phyloP scores from a whole-genome alignment of 2,797 vertebrate species.

The Sebastes steindachneri region DNA sequence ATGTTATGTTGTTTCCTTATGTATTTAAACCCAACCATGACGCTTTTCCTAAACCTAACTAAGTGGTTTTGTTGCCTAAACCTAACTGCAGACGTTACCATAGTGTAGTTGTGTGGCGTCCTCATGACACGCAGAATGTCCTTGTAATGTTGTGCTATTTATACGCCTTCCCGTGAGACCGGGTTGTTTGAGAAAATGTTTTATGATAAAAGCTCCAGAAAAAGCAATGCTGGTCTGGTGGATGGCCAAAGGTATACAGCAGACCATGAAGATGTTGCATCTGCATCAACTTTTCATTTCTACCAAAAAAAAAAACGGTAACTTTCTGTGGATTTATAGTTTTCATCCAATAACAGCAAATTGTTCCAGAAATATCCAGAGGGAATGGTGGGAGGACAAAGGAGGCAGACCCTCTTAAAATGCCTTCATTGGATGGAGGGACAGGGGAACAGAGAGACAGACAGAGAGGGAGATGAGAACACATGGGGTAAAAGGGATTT shows the following conservation, averaged over 20 bases:
- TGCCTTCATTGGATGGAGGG: constrained; percentile 8
- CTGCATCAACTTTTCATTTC: neutral
- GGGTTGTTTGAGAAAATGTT: neutral
- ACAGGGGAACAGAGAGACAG: constrained; percentile 5
- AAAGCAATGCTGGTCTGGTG: neutral
- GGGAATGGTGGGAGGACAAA: neutral
- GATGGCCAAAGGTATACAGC: neutral
- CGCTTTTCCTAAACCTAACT: too few species aligned
- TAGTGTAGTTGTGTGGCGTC: too few species aligned
- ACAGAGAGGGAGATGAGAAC: constrained; percentile 57
- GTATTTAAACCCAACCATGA: too few species aligned
- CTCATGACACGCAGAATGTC: too few species aligned
- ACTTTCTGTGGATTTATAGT: neutral
- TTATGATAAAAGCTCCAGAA: neutral
- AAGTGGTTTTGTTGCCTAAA: too few species aligned
- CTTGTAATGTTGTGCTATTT: too few species aligned
- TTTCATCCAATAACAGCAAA: neutral
- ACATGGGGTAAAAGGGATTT: constrained; percentile 78
- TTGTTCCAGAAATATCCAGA: neutral
- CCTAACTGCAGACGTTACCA: too few species aligned
- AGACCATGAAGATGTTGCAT: neutral
- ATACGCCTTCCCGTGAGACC: too few species aligned
- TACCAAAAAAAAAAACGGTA: neutral
- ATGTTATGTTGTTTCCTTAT: too few species aligned
- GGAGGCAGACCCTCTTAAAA: constrained; percentile 17